Base-by-base conservation (phyloP, 1,140 invertebrate genomes). In the Camponotus floridanus region DNA sequence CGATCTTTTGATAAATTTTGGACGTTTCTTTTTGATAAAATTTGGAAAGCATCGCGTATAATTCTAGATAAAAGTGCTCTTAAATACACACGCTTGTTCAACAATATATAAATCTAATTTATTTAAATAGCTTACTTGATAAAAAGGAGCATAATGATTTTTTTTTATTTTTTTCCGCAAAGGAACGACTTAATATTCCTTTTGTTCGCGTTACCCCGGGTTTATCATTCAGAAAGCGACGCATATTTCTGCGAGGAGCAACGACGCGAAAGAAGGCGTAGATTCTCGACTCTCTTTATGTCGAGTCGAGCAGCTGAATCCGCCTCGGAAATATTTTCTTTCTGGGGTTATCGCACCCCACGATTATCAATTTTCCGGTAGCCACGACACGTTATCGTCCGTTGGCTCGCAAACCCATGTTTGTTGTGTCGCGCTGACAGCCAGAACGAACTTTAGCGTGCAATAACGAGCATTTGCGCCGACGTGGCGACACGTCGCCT, bases 391-490 rank as follows among this genome's bases (percentile, higher is more conserved):
- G 81, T 76, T 26, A n/a, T 42, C 68, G 70, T 31, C 36, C 62
- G 87, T 78, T 79, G 81, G 57, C 64, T 61, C 78, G 64, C 59
- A 83, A 89, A 86, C 84, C 71, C 76, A 57, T 67, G 86, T 87
- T 87, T 87, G 87, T 90, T 87, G 87, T 74, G 78, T 76, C 88
- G 65, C 61, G 85, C 48, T 89, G 85, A 89, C 87, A 89, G 87
- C 73, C 26, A 67, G 70, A 85, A 89, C 85, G 88, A 90, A 90
- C 88, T 90, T 87, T 76, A 87, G 80, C 88, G 68, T 59, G 88
- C 88, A 89, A 90, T 90, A 90, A 89, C 88, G 88, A 85, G 88
- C 88, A 57, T 84, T 79, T 83, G 88, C 85, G 88, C 79, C 85
- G 88, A 87, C 78, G 67, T 76, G 88, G 79, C 85, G 88, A 87